Evolutionary conservation across 2,113 vertebrate species (phyloP).

Genomic region (Aplodontia rufa): DNA sequence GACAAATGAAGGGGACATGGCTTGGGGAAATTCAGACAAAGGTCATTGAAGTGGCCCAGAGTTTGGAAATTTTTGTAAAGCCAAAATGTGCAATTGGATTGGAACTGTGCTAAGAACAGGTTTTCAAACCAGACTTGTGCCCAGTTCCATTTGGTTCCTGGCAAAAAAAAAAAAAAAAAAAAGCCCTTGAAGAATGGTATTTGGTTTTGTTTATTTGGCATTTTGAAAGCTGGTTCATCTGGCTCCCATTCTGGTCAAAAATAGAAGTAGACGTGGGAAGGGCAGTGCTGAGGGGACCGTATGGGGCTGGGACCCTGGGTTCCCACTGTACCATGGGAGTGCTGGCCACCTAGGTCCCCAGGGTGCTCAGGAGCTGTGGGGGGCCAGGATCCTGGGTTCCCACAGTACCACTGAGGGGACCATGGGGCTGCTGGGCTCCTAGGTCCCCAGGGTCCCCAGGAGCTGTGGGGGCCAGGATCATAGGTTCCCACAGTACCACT

Average conservation of each 20-base stretch:
- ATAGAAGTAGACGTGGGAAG: background rate
- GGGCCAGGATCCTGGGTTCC: too few relatives aligned
- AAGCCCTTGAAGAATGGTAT: background rate
- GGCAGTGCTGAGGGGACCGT: fast-evolving
- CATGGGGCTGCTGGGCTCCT: too few relatives aligned
- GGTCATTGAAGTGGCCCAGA: background rate
- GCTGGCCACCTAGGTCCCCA: too few relatives aligned
- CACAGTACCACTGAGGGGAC: too few relatives aligned
- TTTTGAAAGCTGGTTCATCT: background rate
- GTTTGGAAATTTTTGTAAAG: conserved; percentile 16
- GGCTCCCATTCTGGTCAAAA: background rate
- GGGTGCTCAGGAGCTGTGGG: too few relatives aligned
- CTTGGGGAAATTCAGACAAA: background rate
- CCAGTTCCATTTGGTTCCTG: background rate
- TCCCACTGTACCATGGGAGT: too few relatives aligned
- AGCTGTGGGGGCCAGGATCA: too few relatives aligned
- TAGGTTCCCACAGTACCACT: fast-evolving
- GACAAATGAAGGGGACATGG: background rate
- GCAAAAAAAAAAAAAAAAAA: background rate
- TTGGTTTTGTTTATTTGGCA: conserved; percentile 30
- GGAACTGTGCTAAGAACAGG: background rate
- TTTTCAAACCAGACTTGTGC: background rate
- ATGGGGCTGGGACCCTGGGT: too few relatives aligned
- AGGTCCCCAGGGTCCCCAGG: too few relatives aligned
- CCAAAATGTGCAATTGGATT: background rate